Conservation (phyloP, 2,797 vertebrate genomes). For the Carcharodon carcharias region DNA sequence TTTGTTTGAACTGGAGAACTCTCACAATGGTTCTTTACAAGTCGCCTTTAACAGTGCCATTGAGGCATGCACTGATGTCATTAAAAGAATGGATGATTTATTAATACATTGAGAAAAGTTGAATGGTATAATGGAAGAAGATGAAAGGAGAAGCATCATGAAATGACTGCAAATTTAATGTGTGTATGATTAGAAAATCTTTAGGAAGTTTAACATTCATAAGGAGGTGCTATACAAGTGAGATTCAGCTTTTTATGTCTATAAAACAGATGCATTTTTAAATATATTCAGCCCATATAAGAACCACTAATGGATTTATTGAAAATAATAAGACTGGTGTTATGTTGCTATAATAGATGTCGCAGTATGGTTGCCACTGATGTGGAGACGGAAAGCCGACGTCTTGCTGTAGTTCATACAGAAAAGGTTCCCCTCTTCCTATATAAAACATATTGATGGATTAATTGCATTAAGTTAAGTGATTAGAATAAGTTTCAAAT, state of each 20-base stretch:
- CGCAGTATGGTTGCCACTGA: neutral
- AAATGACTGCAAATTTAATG: neutral
- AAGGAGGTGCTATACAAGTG: neutral
- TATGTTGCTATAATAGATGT: neutral
- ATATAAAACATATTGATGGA: neutral
- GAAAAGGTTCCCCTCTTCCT: neutral
- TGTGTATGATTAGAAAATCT: neutral
- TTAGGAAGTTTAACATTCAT: neutral
- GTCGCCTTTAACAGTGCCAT: neutral
- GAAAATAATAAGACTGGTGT: neutral
- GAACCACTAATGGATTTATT: neutral
- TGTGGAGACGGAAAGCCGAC: too few species aligned
- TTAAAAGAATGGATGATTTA: conserved; percentile 21
- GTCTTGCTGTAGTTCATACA: neutral
- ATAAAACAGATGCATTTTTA: neutral
- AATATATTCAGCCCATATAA: neutral
- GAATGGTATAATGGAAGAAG: neutral
- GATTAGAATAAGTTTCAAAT: neutral
- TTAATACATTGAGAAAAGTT: neutral
- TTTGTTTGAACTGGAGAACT: conserved; percentile 17
- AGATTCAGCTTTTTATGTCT: neutral
- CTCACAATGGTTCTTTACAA: neutral
- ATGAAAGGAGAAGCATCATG: neutral
- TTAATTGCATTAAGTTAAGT: neutral
- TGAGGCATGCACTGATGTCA: neutral